Conservation (phyloP, 2,113 vertebrate genomes). For the Pelvicachromis taeniatus region DNA sequence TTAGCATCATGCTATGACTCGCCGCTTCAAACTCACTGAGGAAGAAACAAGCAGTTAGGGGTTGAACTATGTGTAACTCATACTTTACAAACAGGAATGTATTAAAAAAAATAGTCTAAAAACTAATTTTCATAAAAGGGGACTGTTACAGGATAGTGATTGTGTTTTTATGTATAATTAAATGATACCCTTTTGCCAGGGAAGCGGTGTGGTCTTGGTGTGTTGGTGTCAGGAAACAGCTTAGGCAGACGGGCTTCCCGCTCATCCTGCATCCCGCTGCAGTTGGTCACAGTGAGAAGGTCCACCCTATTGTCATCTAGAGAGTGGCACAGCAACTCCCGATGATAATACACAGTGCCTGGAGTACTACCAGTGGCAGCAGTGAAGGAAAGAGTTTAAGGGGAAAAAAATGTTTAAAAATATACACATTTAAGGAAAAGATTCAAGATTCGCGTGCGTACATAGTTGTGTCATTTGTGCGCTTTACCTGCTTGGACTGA, state of each 20-base stretch:
- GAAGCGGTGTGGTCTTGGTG: slow-evolving; percentile 83
- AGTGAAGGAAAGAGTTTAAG: neutral
- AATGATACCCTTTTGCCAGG: slow-evolving; percentile 81
- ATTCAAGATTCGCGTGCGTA: neutral
- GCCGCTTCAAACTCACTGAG: neutral
- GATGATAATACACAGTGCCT: slow-evolving; percentile 87
- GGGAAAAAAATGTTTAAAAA: fast-evolving
- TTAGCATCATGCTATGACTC: neutral
- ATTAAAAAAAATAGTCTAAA: neutral
- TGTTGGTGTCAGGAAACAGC: slow-evolving; percentile 85
- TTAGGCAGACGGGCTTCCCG: slow-evolving; percentile 87
- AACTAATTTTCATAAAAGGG: fast-evolving
- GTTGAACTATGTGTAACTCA: neutral
- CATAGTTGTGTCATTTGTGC: fast-evolving
- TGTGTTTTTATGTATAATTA: neutral
- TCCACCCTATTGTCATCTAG: slow-evolving; percentile 91
- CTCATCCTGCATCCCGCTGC: slow-evolving; percentile 86
- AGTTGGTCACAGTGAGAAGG: slow-evolving; percentile 90
- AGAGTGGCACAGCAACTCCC: slow-evolving; percentile 90
- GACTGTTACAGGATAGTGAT: fast-evolving
- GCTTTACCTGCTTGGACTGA: slow-evolving; percentile 81
- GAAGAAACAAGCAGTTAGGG: neutral
- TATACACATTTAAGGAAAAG: fast-evolving
- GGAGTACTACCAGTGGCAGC: slow-evolving; percentile 63
- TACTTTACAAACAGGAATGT: too few species aligned